Percentiles rank a stretch among this genome's conserved stretches.
Conservation (phyloP, 2,797 vertebrate species). For the Euthynnus affinis region DNA sequence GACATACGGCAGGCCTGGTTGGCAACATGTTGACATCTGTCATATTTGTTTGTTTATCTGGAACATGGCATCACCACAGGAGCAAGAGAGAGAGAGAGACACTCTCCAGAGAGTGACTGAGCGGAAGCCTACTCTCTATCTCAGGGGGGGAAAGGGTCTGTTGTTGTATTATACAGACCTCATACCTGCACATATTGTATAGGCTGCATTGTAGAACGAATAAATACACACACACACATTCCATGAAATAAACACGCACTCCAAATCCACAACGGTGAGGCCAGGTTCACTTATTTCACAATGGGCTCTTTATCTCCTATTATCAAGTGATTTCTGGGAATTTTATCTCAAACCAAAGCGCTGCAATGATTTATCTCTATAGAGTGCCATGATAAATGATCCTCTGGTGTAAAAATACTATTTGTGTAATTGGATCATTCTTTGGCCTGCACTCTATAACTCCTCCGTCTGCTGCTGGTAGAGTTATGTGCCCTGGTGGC, state of each 20-base stretch:
- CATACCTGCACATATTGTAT: constrained; percentile 17
- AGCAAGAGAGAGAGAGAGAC: constrained; percentile 53
- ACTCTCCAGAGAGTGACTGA: constrained; percentile 53
- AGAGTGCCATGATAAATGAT: constrained; percentile 65
- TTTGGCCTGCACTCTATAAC: constrained; percentile 71
- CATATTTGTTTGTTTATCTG: constrained; percentile 74
- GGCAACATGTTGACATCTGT: constrained; percentile 74
- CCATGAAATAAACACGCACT: not conserved
- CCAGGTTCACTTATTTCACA: constrained; percentile 20
- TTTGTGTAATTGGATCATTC: constrained; percentile 85
- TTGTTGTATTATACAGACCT: constrained; percentile 22
- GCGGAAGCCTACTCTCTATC: constrained; percentile 44
- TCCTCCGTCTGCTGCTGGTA: constrained; percentile 73
- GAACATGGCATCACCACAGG: constrained; percentile 59
- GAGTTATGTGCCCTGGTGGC: constrained; percentile 80
- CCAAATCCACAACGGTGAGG: constrained; percentile 4
- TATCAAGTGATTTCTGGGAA: constrained; percentile 70
- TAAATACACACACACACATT: not conserved
- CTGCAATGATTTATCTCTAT: constrained; percentile 69
- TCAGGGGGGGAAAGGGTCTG: constrained; percentile 5
- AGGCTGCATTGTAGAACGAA: not conserved
- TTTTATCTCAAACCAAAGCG: constrained; percentile 64
- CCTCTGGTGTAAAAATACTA: constrained; percentile 74
- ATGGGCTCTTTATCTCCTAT: constrained; percentile 66
- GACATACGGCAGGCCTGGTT: constrained; percentile 33